These are phyloP conservation scores for Dendrophyllia cribrosa DNA, from an alignment of 64 coral and sea anemone species.

Conservation along the genomic window DNA sequence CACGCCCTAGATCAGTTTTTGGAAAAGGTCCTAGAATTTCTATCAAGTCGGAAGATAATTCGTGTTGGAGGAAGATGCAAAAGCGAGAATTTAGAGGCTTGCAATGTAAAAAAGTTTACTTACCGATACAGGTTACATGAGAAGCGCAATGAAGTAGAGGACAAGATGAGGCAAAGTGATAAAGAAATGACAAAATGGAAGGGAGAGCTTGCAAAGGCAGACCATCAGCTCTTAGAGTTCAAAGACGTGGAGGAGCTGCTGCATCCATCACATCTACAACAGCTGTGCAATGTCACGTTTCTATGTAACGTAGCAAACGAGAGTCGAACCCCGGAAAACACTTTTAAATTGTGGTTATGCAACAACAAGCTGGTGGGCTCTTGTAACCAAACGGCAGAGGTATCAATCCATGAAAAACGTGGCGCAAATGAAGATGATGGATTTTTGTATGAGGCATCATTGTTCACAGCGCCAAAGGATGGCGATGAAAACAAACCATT, in stretches of 20 bases:
- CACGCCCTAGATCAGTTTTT: conserved; percentile 70
- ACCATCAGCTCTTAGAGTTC: background rate
- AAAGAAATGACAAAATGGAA: background rate
- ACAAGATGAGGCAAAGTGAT: background rate
- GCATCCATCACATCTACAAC: background rate
- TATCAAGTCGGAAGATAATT: background rate
- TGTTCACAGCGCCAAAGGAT: background rate
- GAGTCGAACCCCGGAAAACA: background rate
- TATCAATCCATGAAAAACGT: background rate
- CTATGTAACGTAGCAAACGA: background rate
- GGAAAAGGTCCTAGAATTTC: conserved; percentile 55
- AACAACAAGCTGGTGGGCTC: background rate
- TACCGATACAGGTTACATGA: background rate
- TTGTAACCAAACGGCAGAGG: background rate
- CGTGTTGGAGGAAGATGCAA: conserved; percentile 59
- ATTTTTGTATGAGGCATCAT: background rate
- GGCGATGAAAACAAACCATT: background rate
- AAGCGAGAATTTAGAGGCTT: conserved; percentile 35
- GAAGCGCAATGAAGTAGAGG: background rate
- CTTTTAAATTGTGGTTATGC: conserved; percentile 31
- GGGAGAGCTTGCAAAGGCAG: background rate
- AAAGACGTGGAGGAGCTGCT: background rate
- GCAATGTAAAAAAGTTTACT: conserved; percentile 42
- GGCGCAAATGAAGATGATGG: background rate
- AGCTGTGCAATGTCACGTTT: background rate